Conservation (phyloP, 2,113 vertebrate genomes). For the Phalacrocorax brasilianus region DNA sequence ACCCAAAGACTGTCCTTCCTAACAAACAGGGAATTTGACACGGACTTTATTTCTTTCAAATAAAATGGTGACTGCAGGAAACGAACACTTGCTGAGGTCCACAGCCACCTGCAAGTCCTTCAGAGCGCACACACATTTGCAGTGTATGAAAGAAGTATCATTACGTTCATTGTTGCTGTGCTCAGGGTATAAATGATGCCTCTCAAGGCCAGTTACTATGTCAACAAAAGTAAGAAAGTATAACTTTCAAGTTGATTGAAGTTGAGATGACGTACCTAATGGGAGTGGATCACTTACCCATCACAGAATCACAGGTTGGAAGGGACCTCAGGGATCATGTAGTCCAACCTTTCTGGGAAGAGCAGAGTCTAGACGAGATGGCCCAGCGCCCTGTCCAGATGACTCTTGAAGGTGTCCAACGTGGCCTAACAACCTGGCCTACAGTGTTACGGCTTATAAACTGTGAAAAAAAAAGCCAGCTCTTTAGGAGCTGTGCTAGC, state of each 20-base stretch:
- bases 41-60: background rate
- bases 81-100: background rate
- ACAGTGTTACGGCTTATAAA: background rate
- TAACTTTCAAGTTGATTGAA: slow-evolving; percentile 12
- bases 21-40: background rate
- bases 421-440: background rate
- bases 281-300: background rate
- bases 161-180: background rate
- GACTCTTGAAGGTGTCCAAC: no score
- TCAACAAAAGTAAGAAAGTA: slow-evolving; percentile 1
- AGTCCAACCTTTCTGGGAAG: no score
- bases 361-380: no score
- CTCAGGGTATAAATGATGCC: background rate
- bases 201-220: background rate
- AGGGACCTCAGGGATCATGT: no score
- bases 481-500: background rate
- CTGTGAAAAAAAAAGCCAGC: background rate
- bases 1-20: background rate
- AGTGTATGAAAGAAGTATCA: background rate
- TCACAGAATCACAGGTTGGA: background rate
- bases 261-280: background rate
- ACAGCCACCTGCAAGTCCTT: background rate
- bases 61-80: background rate
- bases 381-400: no score
- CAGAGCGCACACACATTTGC: background rate